phyloP scores from a whole-genome alignment of 2,888 invertebrate species.

The Camptogramma bilineatum region DNA sequence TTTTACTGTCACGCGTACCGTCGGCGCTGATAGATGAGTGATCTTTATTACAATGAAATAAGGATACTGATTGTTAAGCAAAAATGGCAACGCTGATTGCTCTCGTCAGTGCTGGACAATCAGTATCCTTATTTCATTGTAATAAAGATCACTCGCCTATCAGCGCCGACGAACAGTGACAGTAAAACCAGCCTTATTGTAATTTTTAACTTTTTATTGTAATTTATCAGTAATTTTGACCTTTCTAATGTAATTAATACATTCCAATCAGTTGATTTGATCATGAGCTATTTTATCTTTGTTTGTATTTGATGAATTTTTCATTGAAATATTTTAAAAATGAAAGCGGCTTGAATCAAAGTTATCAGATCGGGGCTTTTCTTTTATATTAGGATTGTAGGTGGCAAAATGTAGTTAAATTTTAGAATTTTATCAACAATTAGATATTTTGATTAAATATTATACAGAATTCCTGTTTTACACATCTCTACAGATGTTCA shows the following conservation, averaged over 20 bases:
- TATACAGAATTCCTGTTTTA: slow-evolving; percentile 16
- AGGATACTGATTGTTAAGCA: no score
- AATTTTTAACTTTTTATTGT: no score
- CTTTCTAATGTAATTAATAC: neutral
- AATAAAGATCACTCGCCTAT: no score
- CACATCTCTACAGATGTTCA: slow-evolving; percentile 14
- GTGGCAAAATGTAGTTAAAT: slow-evolving; percentile 35
- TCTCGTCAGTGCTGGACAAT: no score
- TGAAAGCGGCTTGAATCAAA: slow-evolving; percentile 34
- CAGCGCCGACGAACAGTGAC: no score
- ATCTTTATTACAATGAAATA: no score
- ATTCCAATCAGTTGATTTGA: slow-evolving; percentile 9
- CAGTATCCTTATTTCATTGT: no score
- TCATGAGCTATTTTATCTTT: neutral
- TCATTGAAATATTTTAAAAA: neutral
- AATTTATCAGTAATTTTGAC: neutral
- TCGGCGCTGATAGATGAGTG: no score
- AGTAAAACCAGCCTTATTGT: no score
- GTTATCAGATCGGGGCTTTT: slow-evolving; percentile 34
- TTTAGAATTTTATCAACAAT: slow-evolving; percentile 33
- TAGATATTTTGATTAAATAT: slow-evolving; percentile 11
- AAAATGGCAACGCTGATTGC: no score
- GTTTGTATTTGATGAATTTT: slow-evolving; percentile 13
- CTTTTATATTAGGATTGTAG: slow-evolving; percentile 35
- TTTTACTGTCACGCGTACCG: no score